Conservation (phyloP, 2,797 vertebrate genomes). For the Acipenser oxyrinchus region DNA sequence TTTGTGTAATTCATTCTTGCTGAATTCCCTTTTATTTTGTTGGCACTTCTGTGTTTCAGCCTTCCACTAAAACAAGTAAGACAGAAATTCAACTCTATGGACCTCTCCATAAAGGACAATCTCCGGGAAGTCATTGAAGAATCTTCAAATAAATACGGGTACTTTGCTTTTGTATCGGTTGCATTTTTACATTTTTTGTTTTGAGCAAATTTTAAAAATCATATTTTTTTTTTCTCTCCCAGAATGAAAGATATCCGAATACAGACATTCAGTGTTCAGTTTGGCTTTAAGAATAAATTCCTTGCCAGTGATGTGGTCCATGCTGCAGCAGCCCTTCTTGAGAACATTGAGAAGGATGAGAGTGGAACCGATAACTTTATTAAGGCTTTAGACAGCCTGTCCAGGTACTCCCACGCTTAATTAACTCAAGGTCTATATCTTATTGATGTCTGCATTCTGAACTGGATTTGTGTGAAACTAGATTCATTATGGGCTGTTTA, state of each 20-base stretch:
- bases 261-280: constrained; percentile 90
- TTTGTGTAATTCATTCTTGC: neutral
- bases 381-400: constrained; percentile 87
- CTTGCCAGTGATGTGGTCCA: constrained; percentile 88
- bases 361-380: constrained; percentile 78
- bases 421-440: neutral
- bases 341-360: constrained; percentile 76
- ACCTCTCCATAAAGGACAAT: constrained; percentile 89
- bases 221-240: constrained; percentile 19
- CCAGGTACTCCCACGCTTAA: constrained; percentile 61
- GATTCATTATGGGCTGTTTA: too few species aligned
- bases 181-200: too few species aligned
- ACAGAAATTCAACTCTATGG: constrained; percentile 95
- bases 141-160: constrained; percentile 96
- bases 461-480: too few species aligned
- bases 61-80: constrained; percentile 88
- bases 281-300: constrained; percentile 95
- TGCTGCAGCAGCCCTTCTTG: constrained; percentile 76
- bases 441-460: too few species aligned
- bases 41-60: constrained; percentile 38
- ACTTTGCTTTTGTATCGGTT: constrained; percentile 7
- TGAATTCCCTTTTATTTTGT: neutral
- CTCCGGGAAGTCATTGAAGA: constrained; percentile 91
- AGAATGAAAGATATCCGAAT: constrained; percentile 94
- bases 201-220: neutral